phyloP scores from a whole-genome alignment of 53 echinoderm and acorn worm genomes.

The Holothuria scabra region DNA sequence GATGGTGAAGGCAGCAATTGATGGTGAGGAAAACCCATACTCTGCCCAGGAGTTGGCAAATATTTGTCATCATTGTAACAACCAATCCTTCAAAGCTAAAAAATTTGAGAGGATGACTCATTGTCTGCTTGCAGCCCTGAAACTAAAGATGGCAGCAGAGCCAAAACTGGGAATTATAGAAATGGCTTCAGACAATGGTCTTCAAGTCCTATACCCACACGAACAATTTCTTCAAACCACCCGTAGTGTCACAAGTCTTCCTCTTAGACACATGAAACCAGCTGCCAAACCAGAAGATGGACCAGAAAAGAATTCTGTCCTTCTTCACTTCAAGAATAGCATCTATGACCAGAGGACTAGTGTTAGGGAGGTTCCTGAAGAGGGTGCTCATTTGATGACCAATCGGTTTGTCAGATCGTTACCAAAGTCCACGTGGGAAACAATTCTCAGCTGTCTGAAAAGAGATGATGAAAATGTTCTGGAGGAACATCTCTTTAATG shows the following conservation, averaged over 20 bases:
- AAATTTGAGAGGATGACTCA: conserved; percentile 65
- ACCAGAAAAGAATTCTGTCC: conserved; percentile 38
- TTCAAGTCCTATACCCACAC: conserved; percentile 68
- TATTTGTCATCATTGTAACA: conserved; percentile 73
- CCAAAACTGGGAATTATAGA: conserved; percentile 59
- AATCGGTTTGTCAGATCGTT: background rate
- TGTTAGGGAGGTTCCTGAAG: background rate
- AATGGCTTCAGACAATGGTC: conserved; percentile 48
- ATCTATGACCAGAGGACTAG: conserved; percentile 63
- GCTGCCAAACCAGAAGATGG: conserved; percentile 63
- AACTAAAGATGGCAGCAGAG: conserved; percentile 61
- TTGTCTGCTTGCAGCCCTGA: conserved; percentile 56
- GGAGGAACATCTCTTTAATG: too few species aligned
- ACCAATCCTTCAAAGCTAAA: conserved; percentile 29
- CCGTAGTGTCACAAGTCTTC: background rate
- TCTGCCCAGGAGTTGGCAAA: conserved; percentile 48
- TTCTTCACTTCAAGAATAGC: conserved; percentile 72
- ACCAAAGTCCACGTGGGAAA: background rate
- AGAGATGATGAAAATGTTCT: background rate
- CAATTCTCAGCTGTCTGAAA: background rate
- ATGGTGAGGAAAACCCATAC: conserved; percentile 47
- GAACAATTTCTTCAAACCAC: conserved; percentile 16
- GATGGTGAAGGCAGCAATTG: conserved; percentile 58
- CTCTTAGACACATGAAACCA: conserved; percentile 67
- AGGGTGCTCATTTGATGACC: background rate